A percentile compares a stretch with the other conserved stretches of the same genome.
These are phyloP conservation scores for Anagyrus pseudococci DNA, from an alignment of 2,888 invertebrate species.

Conservation along the genomic window DNA sequence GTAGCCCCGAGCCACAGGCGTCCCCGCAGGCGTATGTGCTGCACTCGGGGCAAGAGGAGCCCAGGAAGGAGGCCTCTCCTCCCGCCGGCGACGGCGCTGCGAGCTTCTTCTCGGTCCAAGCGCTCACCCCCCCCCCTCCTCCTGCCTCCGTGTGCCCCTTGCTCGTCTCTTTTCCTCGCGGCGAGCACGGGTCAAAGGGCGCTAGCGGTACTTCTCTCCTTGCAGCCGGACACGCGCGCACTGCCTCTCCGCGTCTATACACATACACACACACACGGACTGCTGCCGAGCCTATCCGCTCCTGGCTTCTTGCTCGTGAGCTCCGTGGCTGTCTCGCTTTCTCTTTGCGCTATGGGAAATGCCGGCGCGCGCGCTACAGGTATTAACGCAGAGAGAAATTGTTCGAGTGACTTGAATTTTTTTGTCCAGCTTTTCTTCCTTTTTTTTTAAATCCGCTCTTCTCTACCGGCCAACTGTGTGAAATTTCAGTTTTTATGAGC, in stretches of 20 bases:
- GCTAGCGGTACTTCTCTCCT: conserved; percentile 59
- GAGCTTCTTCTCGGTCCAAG: too few relatives aligned
- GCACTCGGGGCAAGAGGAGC: background rate
- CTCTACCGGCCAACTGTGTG: too few relatives aligned
- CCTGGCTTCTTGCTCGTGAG: conserved; percentile 1
- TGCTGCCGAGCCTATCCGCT: conserved; percentile 21
- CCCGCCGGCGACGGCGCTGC: conserved; percentile 1
- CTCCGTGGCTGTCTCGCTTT: too few relatives aligned
- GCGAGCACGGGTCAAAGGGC: conserved; percentile 59
- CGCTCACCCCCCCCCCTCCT: too few relatives aligned
- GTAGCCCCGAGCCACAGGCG: conserved; percentile 23
- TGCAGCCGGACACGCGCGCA: conserved; percentile 35
- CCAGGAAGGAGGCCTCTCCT: conserved; percentile 20
- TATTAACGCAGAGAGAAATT: conserved; percentile 25
- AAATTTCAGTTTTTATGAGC: too few relatives aligned
- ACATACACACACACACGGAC: conserved; percentile 21
- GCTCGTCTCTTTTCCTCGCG: conserved; percentile 50
- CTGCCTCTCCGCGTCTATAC: too few relatives aligned
- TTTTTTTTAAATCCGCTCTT: too few relatives aligned
- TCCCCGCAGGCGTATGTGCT: background rate
- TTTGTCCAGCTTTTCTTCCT: too few relatives aligned
- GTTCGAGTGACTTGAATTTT: conserved; percentile 23
- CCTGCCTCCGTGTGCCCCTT: conserved; percentile 2
- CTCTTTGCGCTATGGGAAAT: conserved; percentile 17
- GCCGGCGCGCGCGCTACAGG: background rate